Evolutionary conservation across 2,888 invertebrate species (phyloP).

Genomic region (Diadegma fenestrale): DNA sequence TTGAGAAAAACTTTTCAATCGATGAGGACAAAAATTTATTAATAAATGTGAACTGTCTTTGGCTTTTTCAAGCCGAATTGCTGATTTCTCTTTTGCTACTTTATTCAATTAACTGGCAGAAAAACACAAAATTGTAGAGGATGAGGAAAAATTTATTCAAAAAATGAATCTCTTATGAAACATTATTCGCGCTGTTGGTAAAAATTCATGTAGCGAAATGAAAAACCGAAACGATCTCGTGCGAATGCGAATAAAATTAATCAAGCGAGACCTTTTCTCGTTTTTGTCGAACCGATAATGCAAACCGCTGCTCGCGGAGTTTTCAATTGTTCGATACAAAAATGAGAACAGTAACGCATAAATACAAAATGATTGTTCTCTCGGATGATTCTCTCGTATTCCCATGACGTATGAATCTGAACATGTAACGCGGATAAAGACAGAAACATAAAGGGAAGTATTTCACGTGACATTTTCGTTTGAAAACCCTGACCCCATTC

Average conservation of each 20-base stretch:
- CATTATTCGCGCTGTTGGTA: not conserved
- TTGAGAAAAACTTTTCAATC: too few species aligned
- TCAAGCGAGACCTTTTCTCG: too few species aligned
- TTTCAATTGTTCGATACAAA: not conserved
- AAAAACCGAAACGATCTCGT: not conserved
- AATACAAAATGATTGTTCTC: not conserved
- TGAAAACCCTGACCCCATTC: not conserved
- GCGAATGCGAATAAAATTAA: not conserved
- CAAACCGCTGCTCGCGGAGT: not conserved
- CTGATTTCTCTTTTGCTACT: not conserved
- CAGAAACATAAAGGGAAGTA: not conserved
- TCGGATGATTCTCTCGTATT: not conserved
- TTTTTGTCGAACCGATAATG: not conserved
- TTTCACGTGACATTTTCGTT: conserved; percentile 4
- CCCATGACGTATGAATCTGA: not conserved
- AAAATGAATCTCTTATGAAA: not conserved
- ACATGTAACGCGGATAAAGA: not conserved
- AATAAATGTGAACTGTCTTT: too few species aligned
- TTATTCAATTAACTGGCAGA: not conserved
- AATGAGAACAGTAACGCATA: not conserved
- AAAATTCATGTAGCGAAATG: not conserved
- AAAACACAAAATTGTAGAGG: not conserved
- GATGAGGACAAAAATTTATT: too few species aligned
- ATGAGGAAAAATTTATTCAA: not conserved
- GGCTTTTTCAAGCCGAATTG: not conserved